Evolutionary conservation across 2,888 invertebrate species (phyloP).

Genomic region (Lordiphosa andalusiaca): DNA sequence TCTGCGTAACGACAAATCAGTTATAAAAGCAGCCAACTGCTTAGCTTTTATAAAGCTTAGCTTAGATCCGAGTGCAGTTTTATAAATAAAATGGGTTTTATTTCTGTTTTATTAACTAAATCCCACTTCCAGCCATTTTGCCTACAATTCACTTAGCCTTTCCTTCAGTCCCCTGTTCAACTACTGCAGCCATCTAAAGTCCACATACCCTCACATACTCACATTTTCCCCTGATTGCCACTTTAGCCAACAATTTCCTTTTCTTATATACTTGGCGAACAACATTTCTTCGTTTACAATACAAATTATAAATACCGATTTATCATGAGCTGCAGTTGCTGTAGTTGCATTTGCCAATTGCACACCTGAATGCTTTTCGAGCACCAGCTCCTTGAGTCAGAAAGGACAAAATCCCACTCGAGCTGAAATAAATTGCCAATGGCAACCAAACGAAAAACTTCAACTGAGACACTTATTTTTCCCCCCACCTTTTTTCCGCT

Average conservation of each 20-base stretch:
- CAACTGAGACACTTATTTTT: slow-evolving; percentile 49
- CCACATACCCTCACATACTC: slow-evolving; percentile 1
- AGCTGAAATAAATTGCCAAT: slow-evolving; percentile 61
- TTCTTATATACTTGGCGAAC: slow-evolving; percentile 15
- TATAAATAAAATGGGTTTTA: no score
- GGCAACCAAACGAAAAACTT: slow-evolving; percentile 32
- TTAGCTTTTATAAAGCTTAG: no score
- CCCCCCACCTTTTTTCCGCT: background rate
- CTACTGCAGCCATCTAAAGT: background rate
- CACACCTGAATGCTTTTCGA: slow-evolving; percentile 64
- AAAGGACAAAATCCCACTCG: slow-evolving; percentile 27
- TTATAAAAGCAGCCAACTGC: slow-evolving; percentile 51
- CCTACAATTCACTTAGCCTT: no score
- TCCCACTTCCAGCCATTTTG: no score
- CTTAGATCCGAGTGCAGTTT: slow-evolving; percentile 45
- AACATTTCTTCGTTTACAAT: slow-evolving; percentile 54
- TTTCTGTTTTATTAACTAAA: no score
- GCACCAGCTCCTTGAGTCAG: slow-evolving; percentile 33
- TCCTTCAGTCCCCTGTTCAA: background rate
- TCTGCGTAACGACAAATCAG: slow-evolving; percentile 64
- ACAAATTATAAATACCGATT: slow-evolving; percentile 73
- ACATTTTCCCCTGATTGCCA: slow-evolving; percentile 40
- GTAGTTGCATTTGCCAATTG: slow-evolving; percentile 56
- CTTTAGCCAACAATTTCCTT: slow-evolving; percentile 34
- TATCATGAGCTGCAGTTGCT: slow-evolving; percentile 54